Base-by-base conservation (phyloP, 37 sponge, comb jelly and placozoan species). In the Aplysina aerophoba region DNA sequence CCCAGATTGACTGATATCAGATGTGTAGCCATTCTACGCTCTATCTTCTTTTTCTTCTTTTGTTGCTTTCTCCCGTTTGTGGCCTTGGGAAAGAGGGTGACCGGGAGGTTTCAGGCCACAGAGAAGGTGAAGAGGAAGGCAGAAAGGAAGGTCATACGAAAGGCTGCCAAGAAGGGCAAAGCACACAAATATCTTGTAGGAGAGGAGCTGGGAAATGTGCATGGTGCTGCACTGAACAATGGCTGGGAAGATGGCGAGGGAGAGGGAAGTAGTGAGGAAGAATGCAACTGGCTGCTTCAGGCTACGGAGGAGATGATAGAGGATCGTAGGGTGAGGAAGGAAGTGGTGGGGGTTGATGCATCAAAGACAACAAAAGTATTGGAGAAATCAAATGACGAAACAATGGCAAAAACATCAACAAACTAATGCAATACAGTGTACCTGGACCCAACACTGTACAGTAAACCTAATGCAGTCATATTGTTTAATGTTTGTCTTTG, bases 21-120 rank as follows among this genome's bases (percentile, higher is more conserved):
- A 64, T 86, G 83, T 50, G 24, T 88, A 1, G 21, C 74, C 1
- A 24, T 94, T 0, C 33, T 94, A 30, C 88, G 85, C 44, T 64
- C 94, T 24, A 28, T 94, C 15, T 90, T 85, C 71, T 94, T 94
- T 86, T 94, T 94, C 80, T 94, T 90, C 81, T 94, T 85, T 86
- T 88, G 90, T 38, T 80, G 80, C 36, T 80, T 94, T 31, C 72
- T 94, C 8, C 94, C 94, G 0, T 90, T 84, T 67, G 72, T 94
- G 38, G 66, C 77, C 89, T 80, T 94, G 44, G 94, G 94, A 1
- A 88, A 78, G 65, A 87, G 85, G 69, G 65, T 88, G 16, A 39
- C 85, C 38, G 79, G 91, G 89, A 31, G 83, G 53, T 88, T 88
- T 41, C 75, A 37, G n/a, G 91, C 88, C 62, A 86, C 88, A 21